These are phyloP conservation scores for Drosophila miranda DNA, from an alignment of 1,140 invertebrate species.

Conservation along the genomic window DNA sequence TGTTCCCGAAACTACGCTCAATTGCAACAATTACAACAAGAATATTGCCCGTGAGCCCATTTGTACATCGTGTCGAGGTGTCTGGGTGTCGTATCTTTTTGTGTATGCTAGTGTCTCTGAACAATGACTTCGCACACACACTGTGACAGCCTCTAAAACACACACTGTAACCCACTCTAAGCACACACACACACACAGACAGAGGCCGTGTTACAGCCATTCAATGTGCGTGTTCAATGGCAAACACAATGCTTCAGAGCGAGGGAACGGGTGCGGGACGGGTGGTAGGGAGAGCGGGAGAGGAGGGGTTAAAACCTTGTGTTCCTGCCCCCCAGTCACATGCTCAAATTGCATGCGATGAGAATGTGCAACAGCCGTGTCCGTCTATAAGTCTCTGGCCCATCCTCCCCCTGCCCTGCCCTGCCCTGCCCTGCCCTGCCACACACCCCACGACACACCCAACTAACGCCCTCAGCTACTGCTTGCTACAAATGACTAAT, in stretches of 20 bases:
- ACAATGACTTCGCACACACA: constrained; percentile 26
- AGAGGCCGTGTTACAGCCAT: constrained; percentile 41
- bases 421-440: neutral
- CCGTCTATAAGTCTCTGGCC: constrained; percentile 16
- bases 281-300: neutral
- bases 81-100: constrained; percentile 16
- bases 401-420: constrained; percentile 2
- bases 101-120: constrained; percentile 43
- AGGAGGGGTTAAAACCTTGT: constrained; percentile 12
- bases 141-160: neutral
- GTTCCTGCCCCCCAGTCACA: constrained; percentile 34
- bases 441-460: constrained; percentile 7
- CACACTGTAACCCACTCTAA: constrained; percentile 5
- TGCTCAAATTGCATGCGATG: constrained; percentile 65
- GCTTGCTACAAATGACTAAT: constrained; percentile 70
- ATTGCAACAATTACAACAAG: constrained; percentile 78
- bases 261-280: constrained; percentile 19
- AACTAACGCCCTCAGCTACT: neutral
- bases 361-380: constrained; percentile 74
- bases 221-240: constrained; percentile 74
- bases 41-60: constrained; percentile 58
- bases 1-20: constrained; percentile 63
- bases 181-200: neutral
- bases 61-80: constrained; percentile 53
- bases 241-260: constrained; percentile 64